Conservation (phyloP, 2,113 vertebrate species). For the Bombycilla garrulus region DNA sequence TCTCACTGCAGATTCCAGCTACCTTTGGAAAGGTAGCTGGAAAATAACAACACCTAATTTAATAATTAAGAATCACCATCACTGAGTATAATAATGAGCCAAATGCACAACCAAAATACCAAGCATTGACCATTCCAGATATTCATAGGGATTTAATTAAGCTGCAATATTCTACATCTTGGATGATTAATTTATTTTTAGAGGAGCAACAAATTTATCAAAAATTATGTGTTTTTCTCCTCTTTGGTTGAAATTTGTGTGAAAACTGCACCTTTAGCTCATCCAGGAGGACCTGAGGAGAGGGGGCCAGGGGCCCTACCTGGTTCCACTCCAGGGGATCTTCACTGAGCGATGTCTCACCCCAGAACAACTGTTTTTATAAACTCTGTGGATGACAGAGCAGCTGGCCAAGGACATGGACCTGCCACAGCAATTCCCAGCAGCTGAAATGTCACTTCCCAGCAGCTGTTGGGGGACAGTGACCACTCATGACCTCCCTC, state of each 20-base stretch:
- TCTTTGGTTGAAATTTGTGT: neutral
- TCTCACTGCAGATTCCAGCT: neutral
- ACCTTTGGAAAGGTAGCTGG: neutral
- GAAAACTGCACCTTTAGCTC: neutral
- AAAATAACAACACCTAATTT: neutral
- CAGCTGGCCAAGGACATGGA: neutral
- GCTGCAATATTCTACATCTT: neutral
- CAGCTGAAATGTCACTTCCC: neutral
- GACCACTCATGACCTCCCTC: accelerated
- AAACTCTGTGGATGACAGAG: neutral
- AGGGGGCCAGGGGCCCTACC: neutral
- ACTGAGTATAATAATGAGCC: neutral
- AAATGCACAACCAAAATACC: neutral
- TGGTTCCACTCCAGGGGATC: neutral
- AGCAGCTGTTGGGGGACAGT: neutral
- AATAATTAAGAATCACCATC: neutral
- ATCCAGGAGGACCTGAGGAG: neutral
- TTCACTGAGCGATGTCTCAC: neutral
- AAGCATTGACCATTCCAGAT: neutral
- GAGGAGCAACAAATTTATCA: neutral
- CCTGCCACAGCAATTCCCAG: neutral
- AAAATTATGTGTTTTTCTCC: accelerated
- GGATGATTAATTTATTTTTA: neutral
- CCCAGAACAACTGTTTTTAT: neutral
- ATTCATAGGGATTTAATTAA: neutral